Evolutionary conservation across 2,888 invertebrate genomes (phyloP).

Genomic region (Galeruca laticollis): DNA sequence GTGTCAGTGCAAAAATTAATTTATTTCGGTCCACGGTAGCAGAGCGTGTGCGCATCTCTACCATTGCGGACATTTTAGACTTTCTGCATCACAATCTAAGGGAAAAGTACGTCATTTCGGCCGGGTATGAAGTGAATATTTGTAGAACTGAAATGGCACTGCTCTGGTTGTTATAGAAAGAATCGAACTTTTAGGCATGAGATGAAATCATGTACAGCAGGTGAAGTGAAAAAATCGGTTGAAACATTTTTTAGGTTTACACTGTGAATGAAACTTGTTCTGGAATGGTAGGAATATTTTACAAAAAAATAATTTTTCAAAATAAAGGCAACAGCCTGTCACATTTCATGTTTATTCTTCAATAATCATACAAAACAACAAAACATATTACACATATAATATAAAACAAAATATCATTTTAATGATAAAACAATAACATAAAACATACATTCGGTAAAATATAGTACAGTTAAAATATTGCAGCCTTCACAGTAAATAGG

Average conservation of each 20-base stretch:
- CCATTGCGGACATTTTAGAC: too few species aligned
- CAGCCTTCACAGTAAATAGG: slow-evolving; percentile 49
- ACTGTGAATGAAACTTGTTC: neutral
- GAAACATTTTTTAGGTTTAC: neutral
- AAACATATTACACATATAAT: slow-evolving; percentile 47
- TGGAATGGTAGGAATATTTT: neutral
- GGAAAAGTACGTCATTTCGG: too few species aligned
- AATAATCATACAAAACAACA: slow-evolving; percentile 49
- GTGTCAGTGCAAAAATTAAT: too few species aligned
- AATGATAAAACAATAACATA: slow-evolving; percentile 51
- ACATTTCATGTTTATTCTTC: slow-evolving; percentile 44
- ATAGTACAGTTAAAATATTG: slow-evolving; percentile 50
- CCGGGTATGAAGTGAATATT: too few species aligned
- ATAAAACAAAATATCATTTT: slow-evolving; percentile 44
- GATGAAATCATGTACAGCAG: too few species aligned
- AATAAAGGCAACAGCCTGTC: slow-evolving; percentile 19
- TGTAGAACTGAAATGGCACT: too few species aligned
- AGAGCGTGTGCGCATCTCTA: too few species aligned
- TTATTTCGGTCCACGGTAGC: too few species aligned
- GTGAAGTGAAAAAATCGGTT: neutral
- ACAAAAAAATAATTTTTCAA: slow-evolving; percentile 3
- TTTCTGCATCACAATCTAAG: too few species aligned
- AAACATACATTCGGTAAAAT: slow-evolving; percentile 47
- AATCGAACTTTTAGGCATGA: too few species aligned
- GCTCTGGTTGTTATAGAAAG: too few species aligned